Conservation (phyloP, 2,113 vertebrate species). For the Nothobranchius furzeri region DNA sequence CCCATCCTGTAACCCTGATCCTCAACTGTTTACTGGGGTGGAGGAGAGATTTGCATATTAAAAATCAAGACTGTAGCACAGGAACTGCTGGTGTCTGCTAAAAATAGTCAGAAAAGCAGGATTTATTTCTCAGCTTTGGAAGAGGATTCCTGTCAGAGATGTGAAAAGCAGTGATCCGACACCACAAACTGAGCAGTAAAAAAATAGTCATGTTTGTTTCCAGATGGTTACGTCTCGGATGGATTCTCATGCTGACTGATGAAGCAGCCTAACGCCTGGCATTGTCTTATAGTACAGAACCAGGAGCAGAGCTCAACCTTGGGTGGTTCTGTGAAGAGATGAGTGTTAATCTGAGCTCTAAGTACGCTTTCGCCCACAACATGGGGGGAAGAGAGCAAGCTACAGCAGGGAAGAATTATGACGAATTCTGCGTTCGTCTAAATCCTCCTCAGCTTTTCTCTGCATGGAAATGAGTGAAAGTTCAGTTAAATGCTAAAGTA, state of each 20-base stretch:
- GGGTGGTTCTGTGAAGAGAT: slow-evolving; percentile 49
- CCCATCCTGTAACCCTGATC: slow-evolving; percentile 21
- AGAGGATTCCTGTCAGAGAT: slow-evolving; percentile 3
- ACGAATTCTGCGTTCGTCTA: not conserved
- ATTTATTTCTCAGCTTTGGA: slow-evolving; percentile 18
- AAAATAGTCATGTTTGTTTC: not conserved
- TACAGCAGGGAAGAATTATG: slow-evolving; percentile 28
- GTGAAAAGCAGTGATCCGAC: not conserved
- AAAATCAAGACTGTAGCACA: slow-evolving; percentile 8
- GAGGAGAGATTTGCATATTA: slow-evolving; percentile 41
- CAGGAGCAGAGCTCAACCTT: slow-evolving; percentile 41
- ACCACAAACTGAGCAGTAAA: not conserved
- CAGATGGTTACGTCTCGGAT: not conserved
- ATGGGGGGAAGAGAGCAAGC: slow-evolving; percentile 6
- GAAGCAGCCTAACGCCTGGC: not conserved
- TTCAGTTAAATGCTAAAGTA: too few species aligned
- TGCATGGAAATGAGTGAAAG: not conserved
- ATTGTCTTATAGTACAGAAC: slow-evolving; percentile 24
- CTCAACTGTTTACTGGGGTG: slow-evolving; percentile 11
- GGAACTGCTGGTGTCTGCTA: not conserved
- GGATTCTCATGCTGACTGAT: not conserved
- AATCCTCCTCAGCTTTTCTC: not conserved
- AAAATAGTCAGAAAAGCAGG: slow-evolving; percentile 10
- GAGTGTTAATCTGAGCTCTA: slow-evolving; percentile 66
- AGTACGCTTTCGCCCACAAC: slow-evolving; percentile 30